Evolutionary conservation across 2,888 invertebrate species (phyloP).

Genomic region (Tenthredo notha): DNA sequence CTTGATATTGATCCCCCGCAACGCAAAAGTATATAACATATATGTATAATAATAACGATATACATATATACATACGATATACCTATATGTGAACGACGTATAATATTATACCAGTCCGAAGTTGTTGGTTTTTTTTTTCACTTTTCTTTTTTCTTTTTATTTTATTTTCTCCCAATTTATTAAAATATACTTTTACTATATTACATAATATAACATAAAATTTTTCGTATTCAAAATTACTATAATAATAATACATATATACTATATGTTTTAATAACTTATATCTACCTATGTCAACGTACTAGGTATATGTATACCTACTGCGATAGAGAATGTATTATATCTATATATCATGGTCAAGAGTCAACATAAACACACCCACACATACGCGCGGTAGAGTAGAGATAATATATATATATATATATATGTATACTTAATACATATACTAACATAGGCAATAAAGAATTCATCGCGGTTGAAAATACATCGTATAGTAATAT

Average conservation of each 20-base stretch:
- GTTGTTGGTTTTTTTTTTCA: no score
- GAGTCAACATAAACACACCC: no score
- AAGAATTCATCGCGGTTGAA: slow-evolving; percentile 27
- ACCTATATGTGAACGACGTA: background rate
- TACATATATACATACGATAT: no score
- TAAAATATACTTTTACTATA: background rate
- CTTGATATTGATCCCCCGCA: background rate
- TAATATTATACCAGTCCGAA: background rate
- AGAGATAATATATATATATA: background rate
- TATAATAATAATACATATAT: no score
- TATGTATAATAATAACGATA: background rate
- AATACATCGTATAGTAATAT: background rate
- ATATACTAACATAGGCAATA: slow-evolving; percentile 1
- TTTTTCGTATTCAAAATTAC: no score
- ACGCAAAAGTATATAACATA: background rate
- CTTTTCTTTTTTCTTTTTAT: background rate
- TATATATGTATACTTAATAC: background rate
- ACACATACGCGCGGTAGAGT: no score
- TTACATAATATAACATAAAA: background rate
- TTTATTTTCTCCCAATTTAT: background rate
- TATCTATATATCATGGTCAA: no score
- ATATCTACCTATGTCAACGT: no score
- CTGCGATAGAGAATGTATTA: no score
- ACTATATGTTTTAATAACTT: no score
- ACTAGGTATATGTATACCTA: no score